phyloP scores from a whole-genome alignment of 2,888 invertebrate species.

The Torymus tubicola region DNA sequence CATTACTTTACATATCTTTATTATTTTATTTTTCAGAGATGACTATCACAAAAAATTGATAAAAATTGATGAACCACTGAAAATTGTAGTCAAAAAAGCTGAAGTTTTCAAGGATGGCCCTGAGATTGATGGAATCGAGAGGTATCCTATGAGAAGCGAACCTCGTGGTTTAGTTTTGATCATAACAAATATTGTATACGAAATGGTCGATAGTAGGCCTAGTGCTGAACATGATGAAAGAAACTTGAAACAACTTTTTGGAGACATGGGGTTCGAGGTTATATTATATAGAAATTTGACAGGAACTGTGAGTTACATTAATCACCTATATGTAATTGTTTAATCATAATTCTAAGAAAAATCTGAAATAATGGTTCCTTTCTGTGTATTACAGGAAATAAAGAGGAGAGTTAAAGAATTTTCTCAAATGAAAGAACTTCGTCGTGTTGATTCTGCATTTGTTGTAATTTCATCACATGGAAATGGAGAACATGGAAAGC shows the following conservation, averaged over 20 bases:
- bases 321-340: neutral
- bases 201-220: conserved; percentile 33
- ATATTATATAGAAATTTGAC: conserved; percentile 62
- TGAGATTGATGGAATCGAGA: conserved; percentile 59
- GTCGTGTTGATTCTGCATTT: conserved; percentile 70
- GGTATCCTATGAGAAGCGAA: conserved; percentile 71
- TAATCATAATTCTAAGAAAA: neutral
- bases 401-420: conserved; percentile 63
- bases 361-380: no score
- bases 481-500: conserved; percentile 58
- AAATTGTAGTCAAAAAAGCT: conserved; percentile 67
- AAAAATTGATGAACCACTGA: conserved; percentile 59
- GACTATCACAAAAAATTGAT: conserved; percentile 62
- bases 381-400: conserved; percentile 64
- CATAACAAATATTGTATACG: conserved; percentile 68
- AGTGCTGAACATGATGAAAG: conserved; percentile 67
- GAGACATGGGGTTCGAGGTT: conserved; percentile 72
- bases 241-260: conserved; percentile 68
- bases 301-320: conserved; percentile 63
- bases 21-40: conserved; percentile 59
- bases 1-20: neutral
- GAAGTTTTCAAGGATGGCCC: conserved; percentile 65
- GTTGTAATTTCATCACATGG: conserved; percentile 73
- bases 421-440: conserved; percentile 63
- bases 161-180: conserved; percentile 73